These are phyloP conservation scores for Drosophila malerkotliana DNA, from an alignment of 1,140 invertebrate species.

Conservation along the genomic window DNA sequence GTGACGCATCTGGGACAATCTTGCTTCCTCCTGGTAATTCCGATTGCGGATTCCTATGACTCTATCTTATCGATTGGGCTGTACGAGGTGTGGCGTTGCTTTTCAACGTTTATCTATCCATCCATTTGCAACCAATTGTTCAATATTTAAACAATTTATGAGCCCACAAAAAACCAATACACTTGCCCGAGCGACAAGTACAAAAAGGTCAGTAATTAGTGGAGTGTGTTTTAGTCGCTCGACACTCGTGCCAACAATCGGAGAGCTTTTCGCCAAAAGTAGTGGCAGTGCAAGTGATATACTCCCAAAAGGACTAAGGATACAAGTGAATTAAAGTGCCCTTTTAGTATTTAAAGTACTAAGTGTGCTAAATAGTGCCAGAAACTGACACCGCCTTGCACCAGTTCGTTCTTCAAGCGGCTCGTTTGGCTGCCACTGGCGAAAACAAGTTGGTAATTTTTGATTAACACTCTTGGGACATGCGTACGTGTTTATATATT, in stretches of 20 bases:
- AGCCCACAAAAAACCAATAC: slow-evolving; percentile 35
- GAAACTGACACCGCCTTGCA: slow-evolving; percentile 47
- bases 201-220: slow-evolving; percentile 74
- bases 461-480: slow-evolving; percentile 58
- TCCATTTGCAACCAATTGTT: slow-evolving; percentile 73
- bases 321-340: slow-evolving; percentile 11
- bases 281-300: not conserved
- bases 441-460: slow-evolving; percentile 75
- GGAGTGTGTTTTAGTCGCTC: slow-evolving; percentile 61
- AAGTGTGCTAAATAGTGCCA: not conserved
- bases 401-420: slow-evolving; percentile 46
- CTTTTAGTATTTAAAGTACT: too few relatives aligned
- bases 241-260: slow-evolving; percentile 17
- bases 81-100: slow-evolving; percentile 51
- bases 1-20: slow-evolving; percentile 51
- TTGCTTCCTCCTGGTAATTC: slow-evolving; percentile 63
- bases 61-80: slow-evolving; percentile 68
- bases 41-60: slow-evolving; percentile 48
- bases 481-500: slow-evolving; percentile 51
- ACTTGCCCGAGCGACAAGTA: slow-evolving; percentile 32
- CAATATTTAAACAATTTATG: slow-evolving; percentile 81
- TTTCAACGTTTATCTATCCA: slow-evolving; percentile 45
- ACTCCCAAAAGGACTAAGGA: slow-evolving; percentile 27
- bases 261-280: not conserved
- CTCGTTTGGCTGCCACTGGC: slow-evolving; percentile 36